Percentiles rank a stretch among this genome's conserved stretches.
Evolutionary conservation across 2,797 vertebrate species (phyloP).

Genomic region (Eurystomus glaucurus): DNA sequence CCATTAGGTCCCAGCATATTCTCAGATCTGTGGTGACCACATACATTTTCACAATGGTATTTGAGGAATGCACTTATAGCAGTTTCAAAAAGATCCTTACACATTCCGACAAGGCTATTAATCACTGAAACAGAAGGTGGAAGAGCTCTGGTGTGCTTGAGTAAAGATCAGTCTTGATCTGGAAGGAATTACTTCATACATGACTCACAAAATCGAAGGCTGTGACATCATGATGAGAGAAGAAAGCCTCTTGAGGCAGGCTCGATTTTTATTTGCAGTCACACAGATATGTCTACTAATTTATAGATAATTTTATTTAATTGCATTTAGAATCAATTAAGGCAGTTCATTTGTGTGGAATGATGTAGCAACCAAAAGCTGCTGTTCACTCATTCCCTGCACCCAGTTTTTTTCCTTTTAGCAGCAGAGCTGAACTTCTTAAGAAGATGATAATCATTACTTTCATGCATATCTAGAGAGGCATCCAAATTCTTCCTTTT

Average conservation of each 20-base stretch:
- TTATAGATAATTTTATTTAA: constrained; percentile 34
- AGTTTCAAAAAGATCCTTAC: not conserved
- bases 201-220: not conserved
- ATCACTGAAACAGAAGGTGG: not conserved
- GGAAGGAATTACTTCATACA: not conserved
- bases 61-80: not conserved
- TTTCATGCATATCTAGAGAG: not conserved
- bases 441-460: not conserved
- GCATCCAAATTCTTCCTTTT: constrained; percentile 11
- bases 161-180: not conserved
- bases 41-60: not conserved
- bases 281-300: not conserved
- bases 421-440: constrained; percentile 1
- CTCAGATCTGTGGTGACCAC: not conserved
- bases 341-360: not conserved
- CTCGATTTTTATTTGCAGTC: not conserved
- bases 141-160: not conserved
- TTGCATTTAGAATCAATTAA: constrained; percentile 42
- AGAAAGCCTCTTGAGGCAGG: not conserved
- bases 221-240: not conserved
- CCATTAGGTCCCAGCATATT: not conserved
- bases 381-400: not conserved
- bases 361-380: not conserved
- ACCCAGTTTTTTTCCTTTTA: not conserved
- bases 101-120: not conserved